Percentiles rank a stretch among this genome's conserved stretches.
Conservation (phyloP, 2,888 invertebrate species). For the Drosophila melanocephala region DNA sequence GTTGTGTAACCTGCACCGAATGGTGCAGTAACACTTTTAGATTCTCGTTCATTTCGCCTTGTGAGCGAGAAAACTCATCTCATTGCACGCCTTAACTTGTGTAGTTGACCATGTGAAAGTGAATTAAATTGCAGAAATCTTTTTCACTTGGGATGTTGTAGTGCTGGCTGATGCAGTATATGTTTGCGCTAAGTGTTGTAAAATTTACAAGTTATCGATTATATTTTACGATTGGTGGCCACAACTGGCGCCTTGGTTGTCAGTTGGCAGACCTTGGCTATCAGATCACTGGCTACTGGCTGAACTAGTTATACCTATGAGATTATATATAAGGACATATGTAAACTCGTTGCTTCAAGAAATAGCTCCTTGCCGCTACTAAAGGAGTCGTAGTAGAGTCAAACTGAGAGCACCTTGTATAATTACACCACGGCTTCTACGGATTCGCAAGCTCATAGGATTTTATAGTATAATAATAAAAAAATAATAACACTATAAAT, state of each 20-base stretch:
- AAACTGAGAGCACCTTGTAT: background rate
- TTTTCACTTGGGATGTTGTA: background rate
- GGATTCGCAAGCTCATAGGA: background rate
- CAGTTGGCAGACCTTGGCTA: background rate
- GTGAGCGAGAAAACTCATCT: background rate
- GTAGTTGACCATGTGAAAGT: background rate
- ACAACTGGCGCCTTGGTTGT: background rate
- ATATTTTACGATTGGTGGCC: background rate
- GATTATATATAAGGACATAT: background rate
- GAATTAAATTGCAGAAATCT: background rate
- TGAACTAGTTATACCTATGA: background rate
- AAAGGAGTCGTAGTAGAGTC: background rate
- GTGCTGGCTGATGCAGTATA: background rate
- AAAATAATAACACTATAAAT: constrained; percentile 40
- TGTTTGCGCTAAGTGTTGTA: background rate
- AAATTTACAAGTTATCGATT: background rate
- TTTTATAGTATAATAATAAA: background rate
- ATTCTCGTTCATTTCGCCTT: background rate
- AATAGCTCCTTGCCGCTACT: background rate
- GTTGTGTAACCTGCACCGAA: background rate
- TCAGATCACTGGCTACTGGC: background rate
- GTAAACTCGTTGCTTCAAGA: background rate
- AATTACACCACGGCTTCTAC: background rate
- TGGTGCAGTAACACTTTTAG: background rate
- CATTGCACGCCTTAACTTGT: background rate